Evolutionary conservation across 1,140 invertebrate species (phyloP).

Genomic region (Apis dorsata): DNA sequence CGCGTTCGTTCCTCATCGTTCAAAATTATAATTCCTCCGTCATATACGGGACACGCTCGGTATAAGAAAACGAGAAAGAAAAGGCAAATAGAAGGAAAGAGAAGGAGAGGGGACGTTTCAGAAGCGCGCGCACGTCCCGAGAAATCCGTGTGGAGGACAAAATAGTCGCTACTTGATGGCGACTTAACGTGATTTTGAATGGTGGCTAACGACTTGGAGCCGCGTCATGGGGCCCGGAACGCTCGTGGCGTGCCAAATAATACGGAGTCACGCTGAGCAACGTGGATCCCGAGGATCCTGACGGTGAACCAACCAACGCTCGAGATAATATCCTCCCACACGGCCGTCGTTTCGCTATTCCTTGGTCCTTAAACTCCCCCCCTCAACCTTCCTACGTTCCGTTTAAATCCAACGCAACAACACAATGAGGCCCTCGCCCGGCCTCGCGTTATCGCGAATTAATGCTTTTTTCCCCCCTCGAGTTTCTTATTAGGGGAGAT

Average conservation of each 20-base stretch:
- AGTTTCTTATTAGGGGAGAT: no score
- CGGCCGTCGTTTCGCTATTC: conserved; percentile 71
- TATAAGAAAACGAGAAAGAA: background rate
- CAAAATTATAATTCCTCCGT: conserved; percentile 70
- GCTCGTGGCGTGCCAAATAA: conserved; percentile 73
- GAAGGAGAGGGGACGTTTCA: background rate
- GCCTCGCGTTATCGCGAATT: conserved; percentile 57
- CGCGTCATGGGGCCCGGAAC: conserved; percentile 73
- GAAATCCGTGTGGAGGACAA: conserved; percentile 62
- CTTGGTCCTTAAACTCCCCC: conserved; percentile 69
- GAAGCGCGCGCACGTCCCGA: background rate
- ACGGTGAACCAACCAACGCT: conserved; percentile 66
- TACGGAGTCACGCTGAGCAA: conserved; percentile 76
- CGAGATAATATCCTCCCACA: conserved; percentile 78
- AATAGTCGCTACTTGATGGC: conserved; percentile 77
- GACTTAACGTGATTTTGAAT: conserved; percentile 79
- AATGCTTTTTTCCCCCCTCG: conserved; percentile 45
- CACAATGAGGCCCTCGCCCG: conserved; percentile 19
- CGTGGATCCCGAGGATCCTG: conserved; percentile 65
- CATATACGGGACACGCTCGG: background rate
- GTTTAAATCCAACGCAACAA: conserved; percentile 58
- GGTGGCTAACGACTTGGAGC: conserved; percentile 78
- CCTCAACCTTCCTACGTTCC: conserved; percentile 17
- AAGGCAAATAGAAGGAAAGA: background rate
- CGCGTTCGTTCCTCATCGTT: conserved; percentile 56